Percentiles rank a stretch among this genome's conserved stretches.
phyloP scores from a whole-genome alignment of 2,888 invertebrate genomes.

The Cyaniris semiargus region DNA sequence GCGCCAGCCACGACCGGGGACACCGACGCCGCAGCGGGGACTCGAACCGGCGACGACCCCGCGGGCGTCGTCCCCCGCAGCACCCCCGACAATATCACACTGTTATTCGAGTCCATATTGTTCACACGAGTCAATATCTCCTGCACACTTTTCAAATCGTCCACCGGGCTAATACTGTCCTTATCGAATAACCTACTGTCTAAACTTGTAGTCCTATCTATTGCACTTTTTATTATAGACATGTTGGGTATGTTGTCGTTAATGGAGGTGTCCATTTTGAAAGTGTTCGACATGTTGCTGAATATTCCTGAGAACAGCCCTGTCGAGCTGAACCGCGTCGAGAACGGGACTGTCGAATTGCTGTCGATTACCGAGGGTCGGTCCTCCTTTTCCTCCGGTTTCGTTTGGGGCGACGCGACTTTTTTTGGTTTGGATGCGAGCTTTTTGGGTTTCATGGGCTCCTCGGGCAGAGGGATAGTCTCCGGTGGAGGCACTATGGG shows the following conservation, averaged over 20 bases:
- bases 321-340: slow-evolving; percentile 65
- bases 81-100: slow-evolving; percentile 74
- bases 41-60: slow-evolving; percentile 34
- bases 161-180: slow-evolving; percentile 63
- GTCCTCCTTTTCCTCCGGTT: slow-evolving; percentile 48
- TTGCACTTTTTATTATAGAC: slow-evolving; percentile 76
- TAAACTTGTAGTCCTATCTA: slow-evolving; percentile 75
- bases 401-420: slow-evolving; percentile 43
- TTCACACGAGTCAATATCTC: slow-evolving; percentile 76
- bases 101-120: slow-evolving; percentile 77
- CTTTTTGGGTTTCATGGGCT: slow-evolving; percentile 54
- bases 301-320: slow-evolving; percentile 74
- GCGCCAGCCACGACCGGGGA: slow-evolving; percentile 23
- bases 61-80: slow-evolving; percentile 55
- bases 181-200: slow-evolving; percentile 70
- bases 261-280: slow-evolving; percentile 57
- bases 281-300: slow-evolving; percentile 65
- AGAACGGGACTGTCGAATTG: slow-evolving; percentile 54
- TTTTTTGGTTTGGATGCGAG: slow-evolving; percentile 42
- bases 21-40: slow-evolving; percentile 39
- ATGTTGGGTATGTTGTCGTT: slow-evolving; percentile 71
- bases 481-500: slow-evolving; percentile 60
- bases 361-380: slow-evolving; percentile 59
- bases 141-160: slow-evolving; percentile 73
- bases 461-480: slow-evolving; percentile 67